These are phyloP conservation scores for Melozone crissalis DNA, from an alignment of 2,113 vertebrate species.

Conservation along the genomic window DNA sequence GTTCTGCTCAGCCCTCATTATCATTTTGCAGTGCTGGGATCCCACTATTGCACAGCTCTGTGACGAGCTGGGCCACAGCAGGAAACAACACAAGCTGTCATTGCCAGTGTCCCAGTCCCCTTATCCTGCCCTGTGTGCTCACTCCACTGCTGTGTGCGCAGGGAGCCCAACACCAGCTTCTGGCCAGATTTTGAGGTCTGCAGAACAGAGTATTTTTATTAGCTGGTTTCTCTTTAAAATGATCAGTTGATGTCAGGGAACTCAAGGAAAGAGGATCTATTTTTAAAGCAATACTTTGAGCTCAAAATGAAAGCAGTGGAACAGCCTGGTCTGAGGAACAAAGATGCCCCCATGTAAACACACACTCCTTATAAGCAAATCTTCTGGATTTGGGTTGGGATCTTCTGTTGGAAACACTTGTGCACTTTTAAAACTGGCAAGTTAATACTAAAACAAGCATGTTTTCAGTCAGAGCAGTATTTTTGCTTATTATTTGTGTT, in stretches of 20 bases:
- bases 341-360: neutral
- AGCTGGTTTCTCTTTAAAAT: neutral
- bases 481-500: constrained; percentile 10
- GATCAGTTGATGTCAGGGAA: neutral
- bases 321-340: neutral
- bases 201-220: neutral
- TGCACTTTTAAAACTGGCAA: neutral
- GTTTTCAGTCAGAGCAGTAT: neutral
- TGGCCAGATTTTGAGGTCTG: neutral
- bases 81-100: neutral
- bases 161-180: neutral
- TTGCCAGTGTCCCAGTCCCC: neutral
- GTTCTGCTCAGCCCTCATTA: neutral
- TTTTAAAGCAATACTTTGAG: neutral
- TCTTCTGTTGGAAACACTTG: neutral
- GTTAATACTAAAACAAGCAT: neutral
- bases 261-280: neutral
- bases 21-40: neutral
- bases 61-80: neutral
- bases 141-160: neutral
- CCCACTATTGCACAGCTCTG: neutral
- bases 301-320: neutral
- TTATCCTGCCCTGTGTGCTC: rapidly evolving
- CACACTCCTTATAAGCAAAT: neutral
- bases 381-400: neutral